Conservation (phyloP, 2,888 invertebrate genomes). For the Tigriopus californicus region DNA sequence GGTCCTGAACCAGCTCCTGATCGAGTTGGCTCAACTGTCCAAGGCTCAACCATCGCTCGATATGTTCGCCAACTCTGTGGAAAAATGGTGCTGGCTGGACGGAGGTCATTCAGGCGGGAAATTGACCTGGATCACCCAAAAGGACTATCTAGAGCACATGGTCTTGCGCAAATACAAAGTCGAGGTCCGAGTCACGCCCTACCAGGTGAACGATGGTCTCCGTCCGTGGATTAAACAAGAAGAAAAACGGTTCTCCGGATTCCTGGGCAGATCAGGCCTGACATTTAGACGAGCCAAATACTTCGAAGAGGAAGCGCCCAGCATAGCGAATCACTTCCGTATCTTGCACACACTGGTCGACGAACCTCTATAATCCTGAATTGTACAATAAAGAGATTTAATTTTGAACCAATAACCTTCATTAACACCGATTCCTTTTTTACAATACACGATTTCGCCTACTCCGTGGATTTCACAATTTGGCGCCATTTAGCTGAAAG, state of each 20-base stretch:
- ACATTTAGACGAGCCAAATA: neutral
- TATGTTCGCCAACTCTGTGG: neutral
- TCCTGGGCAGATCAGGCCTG: neutral
- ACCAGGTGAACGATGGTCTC: neutral
- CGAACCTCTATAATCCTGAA: neutral
- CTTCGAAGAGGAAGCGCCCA: neutral
- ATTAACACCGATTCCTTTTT: too few species aligned
- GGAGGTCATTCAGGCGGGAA: constrained; percentile 74
- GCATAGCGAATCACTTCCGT: neutral
- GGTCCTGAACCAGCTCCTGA: neutral
- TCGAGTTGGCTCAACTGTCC: neutral
- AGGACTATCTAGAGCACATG: constrained; percentile 44
- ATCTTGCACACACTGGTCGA: neutral
- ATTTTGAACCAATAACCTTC: too few species aligned
- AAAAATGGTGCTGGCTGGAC: constrained; percentile 46
- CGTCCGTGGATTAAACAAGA: neutral
- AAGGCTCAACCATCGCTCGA: neutral
- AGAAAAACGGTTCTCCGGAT: neutral
- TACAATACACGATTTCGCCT: too few species aligned
- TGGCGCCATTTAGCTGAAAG: too few species aligned
- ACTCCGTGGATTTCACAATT: too few species aligned
- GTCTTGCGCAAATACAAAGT: neutral
- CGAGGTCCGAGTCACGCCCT: neutral
- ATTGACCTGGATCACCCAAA: constrained; percentile 69
- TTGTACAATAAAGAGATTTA: too few species aligned